These are phyloP conservation scores for Sebastiscus tertius DNA, from an alignment of 2,797 vertebrate species.

Conservation along the genomic window DNA sequence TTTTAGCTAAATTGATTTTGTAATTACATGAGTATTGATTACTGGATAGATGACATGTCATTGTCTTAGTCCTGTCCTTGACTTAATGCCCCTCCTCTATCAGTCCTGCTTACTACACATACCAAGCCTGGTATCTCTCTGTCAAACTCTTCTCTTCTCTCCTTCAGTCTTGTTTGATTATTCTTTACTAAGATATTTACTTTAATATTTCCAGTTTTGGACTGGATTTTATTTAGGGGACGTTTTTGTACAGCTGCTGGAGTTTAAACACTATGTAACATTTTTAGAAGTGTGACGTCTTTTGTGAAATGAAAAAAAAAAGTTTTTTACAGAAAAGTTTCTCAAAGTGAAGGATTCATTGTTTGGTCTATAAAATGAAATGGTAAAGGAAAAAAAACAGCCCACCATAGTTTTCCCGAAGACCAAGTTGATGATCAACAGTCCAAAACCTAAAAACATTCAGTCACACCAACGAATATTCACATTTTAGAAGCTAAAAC, in stretches of 20 bases:
- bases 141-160: not conserved
- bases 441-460: not conserved
- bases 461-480: not conserved
- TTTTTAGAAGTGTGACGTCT: not conserved
- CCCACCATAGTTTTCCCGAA: not conserved
- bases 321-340: not conserved
- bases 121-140: not conserved
- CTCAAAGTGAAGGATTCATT: not conserved
- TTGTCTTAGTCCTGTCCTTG: constrained; percentile 32
- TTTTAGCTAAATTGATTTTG: constrained; percentile 30
- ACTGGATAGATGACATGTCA: not conserved
- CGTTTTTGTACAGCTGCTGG: not conserved
- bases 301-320: not conserved
- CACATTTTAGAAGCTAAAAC: not conserved
- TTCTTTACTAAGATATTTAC: not conserved
- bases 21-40: constrained; percentile 39
- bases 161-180: not conserved
- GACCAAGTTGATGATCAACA: not conserved
- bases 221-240: not conserved
- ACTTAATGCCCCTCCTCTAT: not conserved
- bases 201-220: fast-evolving
- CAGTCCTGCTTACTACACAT: not conserved
- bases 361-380: not conserved
- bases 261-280: not conserved
- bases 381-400: not conserved